phyloP scores from a whole-genome alignment of 2,888 invertebrate genomes.

The Actias luna region DNA sequence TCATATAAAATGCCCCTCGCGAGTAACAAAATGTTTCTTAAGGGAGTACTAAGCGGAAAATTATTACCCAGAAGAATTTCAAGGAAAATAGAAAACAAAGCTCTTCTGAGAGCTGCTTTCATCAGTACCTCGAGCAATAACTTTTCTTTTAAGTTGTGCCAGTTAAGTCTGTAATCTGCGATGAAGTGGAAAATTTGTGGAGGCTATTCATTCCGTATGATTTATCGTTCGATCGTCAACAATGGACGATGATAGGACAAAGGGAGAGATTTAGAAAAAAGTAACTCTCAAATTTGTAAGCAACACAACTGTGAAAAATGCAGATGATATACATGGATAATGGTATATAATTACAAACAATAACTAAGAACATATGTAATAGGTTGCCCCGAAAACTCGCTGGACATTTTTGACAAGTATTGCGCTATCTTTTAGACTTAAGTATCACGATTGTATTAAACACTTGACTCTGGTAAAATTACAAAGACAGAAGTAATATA shows the following conservation, averaged over 20 bases:
- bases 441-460: too few species aligned
- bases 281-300: slow-evolving; percentile 27
- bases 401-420: too few species aligned
- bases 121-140: slow-evolving; percentile 25
- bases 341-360: not conserved
- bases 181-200: slow-evolving; percentile 36
- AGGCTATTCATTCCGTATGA: slow-evolving; percentile 14
- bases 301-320: slow-evolving; percentile 22
- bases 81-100: slow-evolving; percentile 55
- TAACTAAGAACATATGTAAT: too few species aligned
- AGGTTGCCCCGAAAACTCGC: too few species aligned
- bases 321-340: not conserved
- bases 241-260: slow-evolving; percentile 8
- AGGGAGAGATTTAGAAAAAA: not conserved
- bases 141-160: slow-evolving; percentile 31
- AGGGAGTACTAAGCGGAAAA: slow-evolving; percentile 63
- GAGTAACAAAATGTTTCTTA: slow-evolving; percentile 58
- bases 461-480: too few species aligned
- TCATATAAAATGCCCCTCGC: slow-evolving; percentile 45
- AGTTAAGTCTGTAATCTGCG: slow-evolving; percentile 30
- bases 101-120: slow-evolving; percentile 39
- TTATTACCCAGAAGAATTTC: slow-evolving; percentile 59
- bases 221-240: slow-evolving; percentile 11
- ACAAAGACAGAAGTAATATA: too few species aligned
- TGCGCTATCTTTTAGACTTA: not conserved